These are phyloP conservation scores for Drosophila antonietae DNA, from an alignment of 2,888 invertebrate species.

Conservation along the genomic window DNA sequence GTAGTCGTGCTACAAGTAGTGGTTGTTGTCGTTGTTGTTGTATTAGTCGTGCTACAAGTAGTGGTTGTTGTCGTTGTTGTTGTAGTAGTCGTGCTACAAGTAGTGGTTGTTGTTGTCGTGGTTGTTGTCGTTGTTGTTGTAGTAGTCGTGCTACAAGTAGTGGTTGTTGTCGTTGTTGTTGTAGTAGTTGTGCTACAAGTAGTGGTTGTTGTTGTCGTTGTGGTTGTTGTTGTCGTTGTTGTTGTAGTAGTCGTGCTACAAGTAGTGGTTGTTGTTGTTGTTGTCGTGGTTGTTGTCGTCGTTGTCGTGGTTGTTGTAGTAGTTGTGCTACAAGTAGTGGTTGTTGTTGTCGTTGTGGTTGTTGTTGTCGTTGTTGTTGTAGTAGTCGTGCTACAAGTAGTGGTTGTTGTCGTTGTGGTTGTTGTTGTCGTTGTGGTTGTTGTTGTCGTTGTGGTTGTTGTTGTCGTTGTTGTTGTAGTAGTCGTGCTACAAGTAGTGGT, in stretches of 20 bases:
- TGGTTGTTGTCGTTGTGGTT: neutral
- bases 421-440: neutral
- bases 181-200: too few species aligned
- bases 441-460: neutral
- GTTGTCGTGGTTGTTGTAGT: neutral
- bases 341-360: neutral
- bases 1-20: neutral
- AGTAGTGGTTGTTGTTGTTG: neutral
- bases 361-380: slow-evolving; percentile 4
- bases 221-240: neutral
- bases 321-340: too few species aligned
- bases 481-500: neutral
- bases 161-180: neutral
- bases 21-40: neutral
- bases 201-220: neutral
- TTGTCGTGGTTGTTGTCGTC: neutral
- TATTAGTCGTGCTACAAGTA: too few species aligned
- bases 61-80: neutral
- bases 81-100: neutral
- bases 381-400: neutral
- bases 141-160: neutral
- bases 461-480: neutral
- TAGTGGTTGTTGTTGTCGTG: neutral
- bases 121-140: neutral
- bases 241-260: neutral